These are phyloP conservation scores for Xestia rhomboidea DNA, from an alignment of 2,888 invertebrate species.

Conservation along the genomic window DNA sequence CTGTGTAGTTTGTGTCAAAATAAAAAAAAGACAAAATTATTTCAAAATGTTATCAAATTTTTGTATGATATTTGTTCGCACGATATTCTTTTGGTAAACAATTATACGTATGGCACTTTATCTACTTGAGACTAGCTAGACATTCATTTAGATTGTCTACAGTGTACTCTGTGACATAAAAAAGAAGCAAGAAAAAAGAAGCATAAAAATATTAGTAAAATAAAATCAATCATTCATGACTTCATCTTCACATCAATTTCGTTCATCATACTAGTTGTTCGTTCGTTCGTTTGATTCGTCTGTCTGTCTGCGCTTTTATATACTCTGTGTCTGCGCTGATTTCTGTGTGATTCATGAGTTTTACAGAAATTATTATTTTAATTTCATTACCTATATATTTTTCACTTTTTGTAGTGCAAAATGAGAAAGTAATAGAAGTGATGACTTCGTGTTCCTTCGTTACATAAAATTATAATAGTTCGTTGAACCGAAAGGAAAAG, in stretches of 20 bases:
- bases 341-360: constrained; percentile 86
- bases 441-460: constrained; percentile 71
- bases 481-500: constrained; percentile 75
- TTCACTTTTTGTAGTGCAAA: constrained; percentile 67
- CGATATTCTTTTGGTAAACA: too few relatives aligned
- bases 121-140: too few relatives aligned
- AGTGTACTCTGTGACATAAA: too few relatives aligned
- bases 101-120: too few relatives aligned
- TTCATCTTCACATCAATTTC: constrained; percentile 35
- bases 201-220: too few relatives aligned
- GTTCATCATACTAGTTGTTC: constrained; percentile 46
- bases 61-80: too few relatives aligned
- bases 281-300: constrained; percentile 67
- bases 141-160: too few relatives aligned
- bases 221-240: constrained; percentile 30
- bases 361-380: constrained; percentile 73
- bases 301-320: constrained; percentile 64
- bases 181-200: too few relatives aligned
- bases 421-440: constrained; percentile 75
- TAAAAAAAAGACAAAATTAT: too few relatives aligned
- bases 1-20: too few relatives aligned
- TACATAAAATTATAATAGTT: constrained; percentile 67
- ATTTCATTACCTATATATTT: constrained; percentile 67
- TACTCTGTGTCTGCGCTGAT: constrained; percentile 74
- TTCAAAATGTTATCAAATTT: too few relatives aligned